A percentile compares a stretch with the other conserved stretches of the same genome.
Evolutionary conservation across 2,888 invertebrate genomes (phyloP).

Genomic region (Agriopis aurantiaria): DNA sequence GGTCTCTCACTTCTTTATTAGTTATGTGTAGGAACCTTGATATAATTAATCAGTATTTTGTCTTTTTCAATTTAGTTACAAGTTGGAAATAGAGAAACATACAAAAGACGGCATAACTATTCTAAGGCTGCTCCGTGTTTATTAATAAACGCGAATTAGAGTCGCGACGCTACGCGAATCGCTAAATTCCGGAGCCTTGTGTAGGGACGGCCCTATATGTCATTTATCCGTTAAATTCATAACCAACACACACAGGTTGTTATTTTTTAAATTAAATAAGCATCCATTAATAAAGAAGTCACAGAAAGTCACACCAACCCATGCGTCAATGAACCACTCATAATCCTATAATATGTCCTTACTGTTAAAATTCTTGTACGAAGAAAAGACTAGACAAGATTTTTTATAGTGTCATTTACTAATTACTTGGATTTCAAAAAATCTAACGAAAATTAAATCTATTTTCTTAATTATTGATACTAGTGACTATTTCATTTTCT

Average conservation of each 20-base stretch:
- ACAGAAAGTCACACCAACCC: background rate
- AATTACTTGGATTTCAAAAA: background rate
- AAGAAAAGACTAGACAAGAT: slow-evolving; percentile 1
- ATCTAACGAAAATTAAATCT: background rate
- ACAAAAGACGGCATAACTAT: no score
- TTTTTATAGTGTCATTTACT: background rate
- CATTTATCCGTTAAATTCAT: background rate
- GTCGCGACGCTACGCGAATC: background rate
- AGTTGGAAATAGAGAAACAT: no score
- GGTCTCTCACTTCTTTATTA: background rate
- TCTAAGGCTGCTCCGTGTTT: no score
- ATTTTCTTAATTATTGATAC: no score
- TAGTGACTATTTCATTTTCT: slow-evolving; percentile 1
- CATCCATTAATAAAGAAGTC: background rate
- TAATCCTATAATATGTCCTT: background rate
- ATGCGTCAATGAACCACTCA: background rate
- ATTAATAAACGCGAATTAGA: background rate
- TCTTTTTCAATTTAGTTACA: no score
- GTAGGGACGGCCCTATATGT: background rate
- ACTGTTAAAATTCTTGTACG: slow-evolving; percentile 6
- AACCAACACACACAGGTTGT: background rate
- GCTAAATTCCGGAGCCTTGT: background rate
- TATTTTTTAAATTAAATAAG: background rate
- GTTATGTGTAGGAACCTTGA: no score
- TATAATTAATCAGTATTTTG: no score